A percentile compares a stretch with the other conserved stretches of the same genome.
phyloP scores from a whole-genome alignment of 2,113 vertebrate genomes.

The Asarcornis scutulata region DNA sequence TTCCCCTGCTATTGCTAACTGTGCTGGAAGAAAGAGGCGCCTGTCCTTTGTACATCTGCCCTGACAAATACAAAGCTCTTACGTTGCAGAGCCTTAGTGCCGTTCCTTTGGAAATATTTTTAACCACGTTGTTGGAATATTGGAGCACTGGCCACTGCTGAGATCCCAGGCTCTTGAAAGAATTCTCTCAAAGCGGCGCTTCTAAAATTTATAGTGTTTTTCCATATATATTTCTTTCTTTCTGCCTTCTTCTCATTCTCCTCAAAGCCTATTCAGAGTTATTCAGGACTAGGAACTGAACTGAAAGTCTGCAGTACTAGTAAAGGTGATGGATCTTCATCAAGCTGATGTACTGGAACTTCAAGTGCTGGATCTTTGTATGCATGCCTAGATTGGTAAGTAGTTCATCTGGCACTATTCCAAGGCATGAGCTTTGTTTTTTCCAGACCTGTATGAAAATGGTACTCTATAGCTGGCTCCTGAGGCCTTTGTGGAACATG shows the following conservation, averaged over 20 bases:
- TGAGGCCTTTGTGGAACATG: background rate
- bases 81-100: background rate
- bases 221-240: background rate
- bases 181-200: background rate
- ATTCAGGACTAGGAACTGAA: background rate
- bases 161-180: background rate
- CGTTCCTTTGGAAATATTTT: background rate
- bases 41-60: background rate
- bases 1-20: background rate
- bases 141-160: accelerated
- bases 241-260: background rate
- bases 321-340: background rate
- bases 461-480: background rate
- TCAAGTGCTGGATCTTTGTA: background rate
- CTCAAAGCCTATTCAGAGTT: background rate
- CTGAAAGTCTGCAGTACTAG: background rate
- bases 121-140: background rate
- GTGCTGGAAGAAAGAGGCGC: background rate
- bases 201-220: background rate
- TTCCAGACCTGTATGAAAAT: constrained; percentile 6
- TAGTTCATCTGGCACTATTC: background rate
- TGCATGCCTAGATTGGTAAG: background rate
- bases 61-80: background rate
- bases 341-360: background rate
- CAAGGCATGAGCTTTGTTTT: background rate